Percentiles rank a stretch among this genome's conserved stretches.
These are phyloP conservation scores for Peromyscus californicus DNA, from an alignment of 2,113 vertebrate species.

Conservation along the genomic window DNA sequence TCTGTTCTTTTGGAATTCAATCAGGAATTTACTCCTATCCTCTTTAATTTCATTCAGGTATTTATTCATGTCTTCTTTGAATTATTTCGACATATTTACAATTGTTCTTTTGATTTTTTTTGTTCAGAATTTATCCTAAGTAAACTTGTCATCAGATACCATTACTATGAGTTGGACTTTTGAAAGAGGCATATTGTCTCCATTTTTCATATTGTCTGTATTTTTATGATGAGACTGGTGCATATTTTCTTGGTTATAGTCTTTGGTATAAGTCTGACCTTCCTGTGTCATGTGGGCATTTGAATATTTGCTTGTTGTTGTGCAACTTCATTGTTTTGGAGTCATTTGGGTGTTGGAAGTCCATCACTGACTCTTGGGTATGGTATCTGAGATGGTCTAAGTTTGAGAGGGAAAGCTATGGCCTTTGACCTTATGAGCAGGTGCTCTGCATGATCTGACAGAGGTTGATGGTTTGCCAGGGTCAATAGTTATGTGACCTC, in stretches of 20 bases:
- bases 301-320: neutral
- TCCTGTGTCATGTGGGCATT: neutral
- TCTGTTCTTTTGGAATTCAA: neutral
- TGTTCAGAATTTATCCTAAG: neutral
- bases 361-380: neutral
- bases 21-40: neutral
- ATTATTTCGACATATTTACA: neutral
- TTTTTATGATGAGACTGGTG: neutral
- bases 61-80: neutral
- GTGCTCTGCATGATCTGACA: neutral
- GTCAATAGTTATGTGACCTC: neutral
- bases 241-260: neutral
- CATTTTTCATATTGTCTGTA: neutral
- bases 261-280: neutral
- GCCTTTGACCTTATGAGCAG: neutral
- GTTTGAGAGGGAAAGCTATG: neutral
- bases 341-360: neutral
- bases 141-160: neutral
- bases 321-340: neutral
- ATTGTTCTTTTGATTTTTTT: neutral
- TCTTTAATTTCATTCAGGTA: neutral
- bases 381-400: neutral
- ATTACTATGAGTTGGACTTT: neutral
- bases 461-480: neutral
- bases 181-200: neutral